A percentile compares a stretch with the other conserved stretches of the same genome.
Conservation (phyloP, 2,797 vertebrate species). For the Spinus olivaceus region DNA sequence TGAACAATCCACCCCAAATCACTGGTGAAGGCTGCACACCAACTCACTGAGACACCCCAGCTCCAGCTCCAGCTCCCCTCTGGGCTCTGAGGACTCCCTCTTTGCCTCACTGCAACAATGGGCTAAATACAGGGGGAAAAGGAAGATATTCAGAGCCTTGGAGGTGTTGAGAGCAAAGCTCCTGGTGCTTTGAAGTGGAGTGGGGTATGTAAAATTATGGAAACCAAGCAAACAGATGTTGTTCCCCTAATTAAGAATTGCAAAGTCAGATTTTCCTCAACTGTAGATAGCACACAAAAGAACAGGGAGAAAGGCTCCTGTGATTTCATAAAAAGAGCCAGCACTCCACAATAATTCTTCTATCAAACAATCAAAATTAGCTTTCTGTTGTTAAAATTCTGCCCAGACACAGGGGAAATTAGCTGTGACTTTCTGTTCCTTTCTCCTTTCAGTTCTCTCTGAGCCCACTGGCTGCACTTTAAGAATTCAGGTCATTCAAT, state of each 20-base stretch:
- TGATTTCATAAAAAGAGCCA: slow-evolving; percentile 18
- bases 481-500: slow-evolving; percentile 35
- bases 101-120: background rate
- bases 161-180: background rate
- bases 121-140: background rate
- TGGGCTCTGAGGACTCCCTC: background rate
- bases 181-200: background rate
- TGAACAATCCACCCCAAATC: background rate
- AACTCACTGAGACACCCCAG: background rate
- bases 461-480: slow-evolving; percentile 4
- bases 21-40: background rate
- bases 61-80: background rate
- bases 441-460: background rate
- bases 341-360: slow-evolving; percentile 36
- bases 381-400: slow-evolving; percentile 41
- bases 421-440: slow-evolving; percentile 17
- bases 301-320: background rate
- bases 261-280: slow-evolving; percentile 20
- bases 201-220: slow-evolving; percentile 18
- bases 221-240: slow-evolving; percentile 33
- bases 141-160: background rate
- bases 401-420: slow-evolving; percentile 26
- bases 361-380: slow-evolving; percentile 52
- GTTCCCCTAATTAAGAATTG: slow-evolving; percentile 1
- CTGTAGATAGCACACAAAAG: slow-evolving; percentile 25